Evolutionary conservation across 2,888 invertebrate species (phyloP), one percentile per base, ranked within the genome.

Genomic region (Gnatocerus cornutus): DNA sequence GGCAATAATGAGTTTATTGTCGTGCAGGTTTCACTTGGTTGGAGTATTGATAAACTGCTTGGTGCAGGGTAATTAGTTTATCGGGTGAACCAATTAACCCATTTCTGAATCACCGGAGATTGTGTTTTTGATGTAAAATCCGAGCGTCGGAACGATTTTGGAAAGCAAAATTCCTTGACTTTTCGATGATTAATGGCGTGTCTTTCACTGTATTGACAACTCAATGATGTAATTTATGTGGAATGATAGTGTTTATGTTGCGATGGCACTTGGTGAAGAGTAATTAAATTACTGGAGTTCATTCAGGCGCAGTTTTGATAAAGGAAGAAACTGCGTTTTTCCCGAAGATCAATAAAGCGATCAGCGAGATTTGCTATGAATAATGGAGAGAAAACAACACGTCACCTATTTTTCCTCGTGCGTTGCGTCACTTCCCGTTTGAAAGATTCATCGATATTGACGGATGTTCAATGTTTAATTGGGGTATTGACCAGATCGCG

Each of bases 1-100:
- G 48, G 29, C 27, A 50, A 50, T 50, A 50, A 50, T 50, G 27
- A 50, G 48, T 29, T 29, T 16, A 29, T 50, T 50, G 48, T 48
- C 7, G 48, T 27, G n/a, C 16, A 5, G 12, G 29, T 50, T 50
- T 50, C 48, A 29, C 48, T 50, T 50, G 7, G 46, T 33, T 33
- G 21, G 21, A 33, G n/a, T 33, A 33, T 33, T 33, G 33, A 7
- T 33, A 33, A 33, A 33, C 3, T n/a, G 33, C 33, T n/a, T n/a
- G 7, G 33, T 33, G 33, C 33, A n/a, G n/a, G 7, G 7, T 33
- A n/a, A 46, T 16, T 16, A 6, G 16, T 13, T 16, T 13, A 13
- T 16, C 13, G 43, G 43, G 7, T 13, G 46, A 13, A 10, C 43
- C 12, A 33, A 33, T 33, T 33, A 33, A 33, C 43, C n/a, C 43